Percentiles rank a stretch among this genome's conserved stretches.
phyloP scores from a whole-genome alignment of 2,797 vertebrate species.

The Lemur catta region DNA sequence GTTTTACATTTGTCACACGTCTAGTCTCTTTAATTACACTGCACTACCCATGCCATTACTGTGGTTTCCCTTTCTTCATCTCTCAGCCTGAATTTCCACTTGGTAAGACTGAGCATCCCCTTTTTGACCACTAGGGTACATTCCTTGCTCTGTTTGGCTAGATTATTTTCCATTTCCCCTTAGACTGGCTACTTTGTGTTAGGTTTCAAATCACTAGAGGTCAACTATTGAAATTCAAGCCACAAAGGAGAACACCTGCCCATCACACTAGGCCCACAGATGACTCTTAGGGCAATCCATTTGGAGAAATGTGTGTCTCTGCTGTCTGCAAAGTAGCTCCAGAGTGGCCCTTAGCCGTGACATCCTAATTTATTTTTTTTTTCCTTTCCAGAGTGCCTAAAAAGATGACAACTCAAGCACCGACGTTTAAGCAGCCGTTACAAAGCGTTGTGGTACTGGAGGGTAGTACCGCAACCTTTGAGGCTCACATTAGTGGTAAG shows the following conservation, averaged over 20 bases:
- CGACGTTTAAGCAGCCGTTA: slow-evolving; percentile 96
- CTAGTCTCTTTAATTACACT: background rate
- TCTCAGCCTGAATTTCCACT: background rate
- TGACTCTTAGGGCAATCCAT: background rate
- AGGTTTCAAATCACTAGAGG: background rate
- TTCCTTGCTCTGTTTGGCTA: background rate
- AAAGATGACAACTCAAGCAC: slow-evolving; percentile 95
- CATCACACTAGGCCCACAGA: background rate
- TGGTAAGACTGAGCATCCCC: background rate
- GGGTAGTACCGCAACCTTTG: slow-evolving; percentile 99
- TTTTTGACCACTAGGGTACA: background rate
- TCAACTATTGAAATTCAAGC: background rate
- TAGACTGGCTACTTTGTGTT: background rate
- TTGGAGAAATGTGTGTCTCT: background rate
- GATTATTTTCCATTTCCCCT: background rate
- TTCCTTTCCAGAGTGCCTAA: slow-evolving; percentile 91
- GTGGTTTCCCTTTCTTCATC: background rate
- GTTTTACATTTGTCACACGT: background rate
- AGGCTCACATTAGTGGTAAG: slow-evolving; percentile 99
- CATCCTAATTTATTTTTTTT: slow-evolving; percentile 58
- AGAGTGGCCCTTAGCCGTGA: background rate
- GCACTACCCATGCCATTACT: background rate
- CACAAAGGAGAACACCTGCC: background rate
- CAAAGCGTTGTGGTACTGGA: slow-evolving; percentile 99
- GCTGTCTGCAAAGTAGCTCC: background rate